Conservation (phyloP, 1,140 invertebrate species). For the Venturia canescens region DNA sequence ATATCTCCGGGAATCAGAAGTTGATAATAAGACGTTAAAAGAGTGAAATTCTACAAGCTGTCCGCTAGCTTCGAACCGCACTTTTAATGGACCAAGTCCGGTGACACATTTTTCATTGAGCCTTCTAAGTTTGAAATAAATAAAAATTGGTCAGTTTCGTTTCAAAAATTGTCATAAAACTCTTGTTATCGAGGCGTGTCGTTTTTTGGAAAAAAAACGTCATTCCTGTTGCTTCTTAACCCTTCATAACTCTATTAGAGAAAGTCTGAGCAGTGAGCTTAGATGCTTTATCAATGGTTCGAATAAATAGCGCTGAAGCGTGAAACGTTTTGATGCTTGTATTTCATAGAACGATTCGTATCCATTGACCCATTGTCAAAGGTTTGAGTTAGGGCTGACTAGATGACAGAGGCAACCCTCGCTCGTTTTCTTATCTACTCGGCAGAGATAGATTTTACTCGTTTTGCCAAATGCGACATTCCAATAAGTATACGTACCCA, state of each 20-base stretch:
- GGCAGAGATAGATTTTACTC: constrained; percentile 59
- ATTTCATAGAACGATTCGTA: constrained; percentile 24
- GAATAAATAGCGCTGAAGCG: too few relatives aligned
- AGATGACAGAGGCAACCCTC: constrained; percentile 57
- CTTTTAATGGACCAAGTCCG: neutral
- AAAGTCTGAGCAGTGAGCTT: too few relatives aligned
- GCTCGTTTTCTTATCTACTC: constrained; percentile 58
- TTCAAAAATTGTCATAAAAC: too few relatives aligned
- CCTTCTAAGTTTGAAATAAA: too few relatives aligned
- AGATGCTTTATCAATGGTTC: too few relatives aligned
- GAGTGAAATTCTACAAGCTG: constrained; percentile 4
- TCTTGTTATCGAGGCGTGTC: too few relatives aligned
- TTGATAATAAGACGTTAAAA: constrained; percentile 31
- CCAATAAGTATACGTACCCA: neutral
- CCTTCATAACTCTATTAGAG: too few relatives aligned
- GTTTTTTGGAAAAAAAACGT: too few relatives aligned
- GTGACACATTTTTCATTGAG: neutral
- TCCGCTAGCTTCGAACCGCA: neutral
- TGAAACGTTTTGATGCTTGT: neutral
- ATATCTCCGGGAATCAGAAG: constrained; percentile 16
- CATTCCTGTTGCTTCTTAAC: too few relatives aligned
- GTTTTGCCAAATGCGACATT: constrained; percentile 21
- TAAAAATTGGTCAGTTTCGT: too few relatives aligned
- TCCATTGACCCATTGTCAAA: constrained; percentile 59
- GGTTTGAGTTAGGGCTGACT: constrained; percentile 70